Evolutionary conservation across 1,140 invertebrate genomes (phyloP).

Genomic region (Catajapyx aquilonaris): DNA sequence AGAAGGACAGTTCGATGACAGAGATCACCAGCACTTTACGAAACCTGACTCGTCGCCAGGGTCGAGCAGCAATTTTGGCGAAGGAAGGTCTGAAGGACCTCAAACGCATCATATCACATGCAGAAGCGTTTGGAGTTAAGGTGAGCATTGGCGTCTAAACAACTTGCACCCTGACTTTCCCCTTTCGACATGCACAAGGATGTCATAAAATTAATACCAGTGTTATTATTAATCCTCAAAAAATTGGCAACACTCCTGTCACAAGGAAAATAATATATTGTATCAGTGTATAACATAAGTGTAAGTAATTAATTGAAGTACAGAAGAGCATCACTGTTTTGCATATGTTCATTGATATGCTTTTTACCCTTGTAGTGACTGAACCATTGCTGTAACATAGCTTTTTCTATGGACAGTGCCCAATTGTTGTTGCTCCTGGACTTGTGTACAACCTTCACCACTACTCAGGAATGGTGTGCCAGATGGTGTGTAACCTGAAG

Average conservation of each 20-base stretch:
- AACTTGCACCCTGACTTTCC: too few relatives aligned
- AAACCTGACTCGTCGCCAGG: conserved; percentile 33
- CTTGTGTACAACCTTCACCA: conserved; percentile 38
- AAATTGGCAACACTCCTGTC: too few relatives aligned
- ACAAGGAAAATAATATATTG: too few relatives aligned
- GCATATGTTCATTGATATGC: too few relatives aligned
- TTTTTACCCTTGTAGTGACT: neutral
- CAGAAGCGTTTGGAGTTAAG: conserved; percentile 46
- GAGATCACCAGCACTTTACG: conserved; percentile 39
- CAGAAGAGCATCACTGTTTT: too few relatives aligned
- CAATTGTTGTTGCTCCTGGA: conserved; percentile 35
- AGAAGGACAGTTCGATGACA: conserved; percentile 40
- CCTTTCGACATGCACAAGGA: too few relatives aligned
- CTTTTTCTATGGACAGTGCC: conserved; percentile 23
- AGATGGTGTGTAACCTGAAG: conserved; percentile 39
- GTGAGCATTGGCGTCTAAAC: too few relatives aligned
- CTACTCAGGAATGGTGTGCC: conserved; percentile 47
- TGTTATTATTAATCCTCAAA: too few relatives aligned
- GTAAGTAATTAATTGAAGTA: too few relatives aligned
- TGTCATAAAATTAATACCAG: too few relatives aligned
- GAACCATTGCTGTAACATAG: neutral
- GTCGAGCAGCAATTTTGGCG: conserved; percentile 36
- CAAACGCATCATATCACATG: conserved; percentile 41
- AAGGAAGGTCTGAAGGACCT: conserved; percentile 49
- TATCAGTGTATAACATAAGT: conserved; percentile 5